Percentiles rank a stretch among this genome's conserved stretches.
These are phyloP conservation scores for Papilio polyxenes DNA, from an alignment of 1,140 invertebrate species.

Conservation along the genomic window DNA sequence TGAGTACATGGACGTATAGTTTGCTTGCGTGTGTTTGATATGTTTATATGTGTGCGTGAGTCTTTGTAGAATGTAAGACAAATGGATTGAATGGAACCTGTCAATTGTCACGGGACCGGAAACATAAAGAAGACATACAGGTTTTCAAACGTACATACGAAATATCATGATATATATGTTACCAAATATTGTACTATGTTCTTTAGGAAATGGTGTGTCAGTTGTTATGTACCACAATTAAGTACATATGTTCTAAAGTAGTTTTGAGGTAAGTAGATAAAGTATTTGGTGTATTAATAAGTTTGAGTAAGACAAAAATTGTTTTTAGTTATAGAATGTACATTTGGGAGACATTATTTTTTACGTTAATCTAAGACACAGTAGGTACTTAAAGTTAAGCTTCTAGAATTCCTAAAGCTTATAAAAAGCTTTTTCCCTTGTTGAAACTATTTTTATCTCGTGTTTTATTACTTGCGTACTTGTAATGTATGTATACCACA, in stretches of 20 bases:
- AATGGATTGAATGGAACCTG: slow-evolving; percentile 12
- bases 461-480: background rate
- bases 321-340: no score
- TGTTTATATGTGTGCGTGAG: background rate
- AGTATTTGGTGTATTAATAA: no score
- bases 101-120: slow-evolving; percentile 6
- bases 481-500: background rate
- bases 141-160: no score
- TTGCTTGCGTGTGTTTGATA: background rate
- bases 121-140: background rate
- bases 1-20: slow-evolving; percentile 15
- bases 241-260: no score
- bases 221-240: no score
- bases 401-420: background rate
- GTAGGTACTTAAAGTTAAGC: background rate
- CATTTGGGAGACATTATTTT: no score
- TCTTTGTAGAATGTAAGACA: slow-evolving; percentile 26
- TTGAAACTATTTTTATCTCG: background rate
- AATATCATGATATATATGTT: no score
- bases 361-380: background rate
- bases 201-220: no score
- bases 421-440: background rate
- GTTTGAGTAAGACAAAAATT: no score
- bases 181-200: no score
- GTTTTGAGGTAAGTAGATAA: no score